Evolutionary conservation across 2,888 invertebrate genomes (phyloP).

Genomic region (Parnassius apollo): DNA sequence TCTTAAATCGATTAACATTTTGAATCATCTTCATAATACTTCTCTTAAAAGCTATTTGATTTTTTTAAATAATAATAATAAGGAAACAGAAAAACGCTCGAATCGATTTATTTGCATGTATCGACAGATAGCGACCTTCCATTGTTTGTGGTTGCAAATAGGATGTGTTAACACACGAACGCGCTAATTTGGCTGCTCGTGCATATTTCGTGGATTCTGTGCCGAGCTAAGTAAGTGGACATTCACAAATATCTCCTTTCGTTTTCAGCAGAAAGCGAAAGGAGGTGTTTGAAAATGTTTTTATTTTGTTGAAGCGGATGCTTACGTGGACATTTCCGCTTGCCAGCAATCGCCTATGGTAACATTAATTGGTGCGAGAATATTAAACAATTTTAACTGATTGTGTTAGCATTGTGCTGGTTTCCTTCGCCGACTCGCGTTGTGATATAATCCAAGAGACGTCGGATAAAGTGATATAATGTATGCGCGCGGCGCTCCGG

Average conservation of each 20-base stretch:
- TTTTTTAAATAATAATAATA: conserved; percentile 4
- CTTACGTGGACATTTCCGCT: conserved; percentile 41
- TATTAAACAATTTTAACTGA: conserved; percentile 18
- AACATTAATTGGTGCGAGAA: conserved; percentile 31
- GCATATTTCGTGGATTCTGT: conserved; percentile 56
- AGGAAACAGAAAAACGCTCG: conserved; percentile 33
- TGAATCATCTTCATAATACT: not conserved
- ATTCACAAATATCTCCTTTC: conserved; percentile 43
- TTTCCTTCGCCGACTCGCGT: conserved; percentile 26
- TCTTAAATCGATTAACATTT: too few relatives aligned
- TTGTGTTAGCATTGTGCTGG: not conserved
- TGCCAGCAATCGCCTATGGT: conserved; percentile 45
- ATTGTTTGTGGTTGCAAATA: conserved; percentile 70
- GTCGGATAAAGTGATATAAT: conserved; percentile 75
- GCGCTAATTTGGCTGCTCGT: conserved; percentile 69
- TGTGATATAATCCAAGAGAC: conserved; percentile 68
- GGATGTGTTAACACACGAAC: conserved; percentile 63
- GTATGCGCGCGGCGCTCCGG: conserved; percentile 67
- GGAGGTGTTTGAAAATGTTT: conserved; percentile 31
- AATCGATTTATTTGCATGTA: conserved; percentile 53
- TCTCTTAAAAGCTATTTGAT: conserved; percentile 6
- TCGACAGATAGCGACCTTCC: conserved; percentile 64
- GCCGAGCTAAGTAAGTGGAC: conserved; percentile 39
- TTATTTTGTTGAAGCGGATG: conserved; percentile 12
- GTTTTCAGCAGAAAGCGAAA: conserved; percentile 69